phyloP scores from a whole-genome alignment of 1,140 invertebrate species.

The Sogatella furcifera region DNA sequence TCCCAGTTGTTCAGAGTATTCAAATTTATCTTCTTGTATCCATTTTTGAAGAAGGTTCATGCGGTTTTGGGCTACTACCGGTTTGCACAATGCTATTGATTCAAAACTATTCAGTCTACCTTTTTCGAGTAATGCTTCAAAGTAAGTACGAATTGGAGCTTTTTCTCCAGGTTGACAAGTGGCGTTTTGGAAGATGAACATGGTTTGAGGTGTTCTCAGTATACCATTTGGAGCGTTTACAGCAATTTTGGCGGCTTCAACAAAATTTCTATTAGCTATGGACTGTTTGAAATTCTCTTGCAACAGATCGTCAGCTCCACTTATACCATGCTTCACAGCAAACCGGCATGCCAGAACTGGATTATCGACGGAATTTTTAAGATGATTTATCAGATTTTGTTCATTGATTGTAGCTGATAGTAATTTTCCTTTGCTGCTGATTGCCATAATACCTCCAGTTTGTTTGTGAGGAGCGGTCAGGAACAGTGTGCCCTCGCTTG shows the following conservation, averaged over 20 bases:
- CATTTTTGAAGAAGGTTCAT: slow-evolving; percentile 97
- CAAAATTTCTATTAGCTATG: slow-evolving; percentile 87
- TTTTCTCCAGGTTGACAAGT: slow-evolving; percentile 82
- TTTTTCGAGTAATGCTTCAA: slow-evolving; percentile 94
- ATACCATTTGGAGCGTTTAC: slow-evolving; percentile 96
- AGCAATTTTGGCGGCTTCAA: slow-evolving; percentile 95
- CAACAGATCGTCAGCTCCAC: slow-evolving; percentile 96
- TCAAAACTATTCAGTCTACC: slow-evolving; percentile 90
- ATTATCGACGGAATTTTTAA: slow-evolving; percentile 89
- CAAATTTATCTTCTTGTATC: slow-evolving; percentile 97
- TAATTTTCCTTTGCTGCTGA: slow-evolving; percentile 95
- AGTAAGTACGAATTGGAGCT: slow-evolving; percentile 93
- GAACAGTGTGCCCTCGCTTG: slow-evolving; percentile 94
- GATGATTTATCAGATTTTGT: slow-evolving; percentile 94
- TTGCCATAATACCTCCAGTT: slow-evolving; percentile 94
- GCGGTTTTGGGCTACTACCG: slow-evolving; percentile 80
- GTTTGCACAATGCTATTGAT: slow-evolving; percentile 90
- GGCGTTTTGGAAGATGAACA: slow-evolving; percentile 94
- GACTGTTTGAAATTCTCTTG: slow-evolving; percentile 94
- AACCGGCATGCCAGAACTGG: slow-evolving; percentile 89
- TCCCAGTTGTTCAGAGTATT: slow-evolving; percentile 96
- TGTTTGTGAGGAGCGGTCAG: slow-evolving; percentile 93
- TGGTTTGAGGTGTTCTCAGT: slow-evolving; percentile 90
- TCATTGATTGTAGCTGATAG: slow-evolving; percentile 96
- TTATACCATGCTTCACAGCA: slow-evolving; percentile 89